A percentile compares a stretch with the other conserved stretches of the same genome.
Conservation (phyloP, 2,797 vertebrate species). For the Cuniculus paca region DNA sequence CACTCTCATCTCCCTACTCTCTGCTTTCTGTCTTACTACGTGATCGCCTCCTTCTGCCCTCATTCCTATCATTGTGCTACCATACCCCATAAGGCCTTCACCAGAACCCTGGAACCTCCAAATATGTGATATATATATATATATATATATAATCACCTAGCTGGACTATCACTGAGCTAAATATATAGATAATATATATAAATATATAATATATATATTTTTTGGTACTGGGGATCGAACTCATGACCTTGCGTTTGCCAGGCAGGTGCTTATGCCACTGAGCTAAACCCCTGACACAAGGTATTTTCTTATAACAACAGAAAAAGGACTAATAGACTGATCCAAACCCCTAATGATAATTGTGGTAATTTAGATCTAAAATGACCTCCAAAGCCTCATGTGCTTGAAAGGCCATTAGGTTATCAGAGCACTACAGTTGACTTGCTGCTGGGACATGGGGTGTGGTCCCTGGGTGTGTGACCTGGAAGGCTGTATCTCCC, state of each 20-base stretch:
- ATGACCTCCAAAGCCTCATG: neutral
- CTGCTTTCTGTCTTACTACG: neutral
- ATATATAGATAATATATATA: too few relatives aligned
- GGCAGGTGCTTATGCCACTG: too few relatives aligned
- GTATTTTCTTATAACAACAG: neutral
- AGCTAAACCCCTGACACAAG: too few relatives aligned
- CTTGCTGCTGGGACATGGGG: neutral
- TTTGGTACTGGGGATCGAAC: too few relatives aligned
- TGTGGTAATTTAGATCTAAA: neutral
- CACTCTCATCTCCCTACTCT: neutral
- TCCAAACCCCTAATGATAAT: neutral
- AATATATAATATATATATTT: too few relatives aligned
- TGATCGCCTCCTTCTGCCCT: neutral
- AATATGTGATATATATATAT: too few relatives aligned
- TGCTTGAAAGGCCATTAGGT: neutral
- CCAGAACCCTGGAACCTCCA: neutral
- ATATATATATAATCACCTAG: too few relatives aligned
- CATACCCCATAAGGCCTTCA: neutral
- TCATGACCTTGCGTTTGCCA: too few relatives aligned
- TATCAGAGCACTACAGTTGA: neutral
- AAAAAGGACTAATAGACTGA: neutral
- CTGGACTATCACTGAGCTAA: too few relatives aligned
- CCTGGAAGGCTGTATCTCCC: neutral
- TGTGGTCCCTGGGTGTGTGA: neutral
- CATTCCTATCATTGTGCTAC: neutral